Evolutionary conservation across 2,888 invertebrate genomes (phyloP).

Genomic region (Hofmannophila pseudospretella): DNA sequence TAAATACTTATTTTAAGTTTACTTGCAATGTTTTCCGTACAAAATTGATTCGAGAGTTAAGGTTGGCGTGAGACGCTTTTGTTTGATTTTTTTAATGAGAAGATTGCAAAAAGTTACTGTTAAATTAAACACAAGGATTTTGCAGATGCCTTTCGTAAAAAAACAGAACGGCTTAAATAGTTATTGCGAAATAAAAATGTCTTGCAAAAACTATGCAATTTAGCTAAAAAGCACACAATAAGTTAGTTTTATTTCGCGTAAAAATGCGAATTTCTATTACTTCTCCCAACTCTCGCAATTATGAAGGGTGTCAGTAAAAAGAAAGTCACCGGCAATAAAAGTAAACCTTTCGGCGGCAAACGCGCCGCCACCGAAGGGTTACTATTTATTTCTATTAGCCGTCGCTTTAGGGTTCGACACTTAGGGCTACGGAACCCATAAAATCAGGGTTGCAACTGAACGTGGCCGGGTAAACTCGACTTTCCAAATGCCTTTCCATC

Average conservation of each 20-base stretch:
- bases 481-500: constrained; percentile 34
- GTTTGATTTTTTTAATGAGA: too few species aligned
- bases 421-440: constrained; percentile 39
- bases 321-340: constrained; percentile 69
- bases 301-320: constrained; percentile 64
- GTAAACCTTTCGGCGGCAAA: constrained; percentile 71
- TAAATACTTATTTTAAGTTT: too few species aligned
- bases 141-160: too few species aligned
- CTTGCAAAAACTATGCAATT: constrained; percentile 21
- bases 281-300: constrained; percentile 60
- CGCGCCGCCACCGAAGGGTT: constrained; percentile 69
- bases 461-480: constrained; percentile 34
- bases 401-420: constrained; percentile 50
- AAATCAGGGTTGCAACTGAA: constrained; percentile 41
- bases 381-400: constrained; percentile 67
- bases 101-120: too few species aligned
- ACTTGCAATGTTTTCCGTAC: too few species aligned
- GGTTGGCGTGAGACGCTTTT: too few species aligned
- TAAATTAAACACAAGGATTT: too few species aligned
- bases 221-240: constrained; percentile 39
- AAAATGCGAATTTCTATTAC: constrained; percentile 45
- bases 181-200: constrained; percentile 7
- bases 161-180: constrained; percentile 1
- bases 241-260: constrained; percentile 29
- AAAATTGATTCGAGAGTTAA: too few species aligned